Base-by-base conservation (phyloP, 2,888 invertebrate species). In the Deilephila elpenor region DNA sequence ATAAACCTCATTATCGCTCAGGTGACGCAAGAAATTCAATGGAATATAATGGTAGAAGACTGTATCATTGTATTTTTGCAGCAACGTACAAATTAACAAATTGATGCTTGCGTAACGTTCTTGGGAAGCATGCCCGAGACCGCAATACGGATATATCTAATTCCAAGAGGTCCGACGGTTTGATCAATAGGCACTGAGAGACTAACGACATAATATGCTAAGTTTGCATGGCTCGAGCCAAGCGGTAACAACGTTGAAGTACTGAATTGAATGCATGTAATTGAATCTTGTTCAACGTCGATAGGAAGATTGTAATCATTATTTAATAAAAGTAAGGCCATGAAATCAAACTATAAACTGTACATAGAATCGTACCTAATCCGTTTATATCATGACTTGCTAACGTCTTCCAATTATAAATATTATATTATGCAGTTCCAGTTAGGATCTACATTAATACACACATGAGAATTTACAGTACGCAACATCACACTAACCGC, bases 1-100 rank as follows among this genome's bases (percentile, higher is more conserved):
- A 90, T 86, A 84, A 85, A 84, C 84, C 86, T 83, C 81, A 89
- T 91, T 90, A 89, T 84, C 86, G 80, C 79, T 80, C 25, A 44
- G 79, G 75, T 86, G 87, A 84, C 84, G 86, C 81, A 84, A 85
- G 78, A 74, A 76, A 75, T 79, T 80, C 51, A 53, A 61, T 29
- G 56, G 53, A 72, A 53, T 11, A 62, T 34, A 62, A 62, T 34
- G 20, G 53, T 72, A 7, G 56, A 34, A 56, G 37, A 8, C 17
- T 17, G 51, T 51, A 20, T 20, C 20, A 44, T 44, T 64, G 11
- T 64, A 20, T 64, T 44, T 51, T 51, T 81, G 80, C 80, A 79
- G 82, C 85, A 83, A 81, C 82, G 78, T 78, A 83, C 82, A 80
- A 87, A 86, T 85, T 83, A 81, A 79, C 80, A 83, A 84, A 86